phyloP scores from a whole-genome alignment of 2,113 vertebrate species.

The Pelobates fuscus region DNA sequence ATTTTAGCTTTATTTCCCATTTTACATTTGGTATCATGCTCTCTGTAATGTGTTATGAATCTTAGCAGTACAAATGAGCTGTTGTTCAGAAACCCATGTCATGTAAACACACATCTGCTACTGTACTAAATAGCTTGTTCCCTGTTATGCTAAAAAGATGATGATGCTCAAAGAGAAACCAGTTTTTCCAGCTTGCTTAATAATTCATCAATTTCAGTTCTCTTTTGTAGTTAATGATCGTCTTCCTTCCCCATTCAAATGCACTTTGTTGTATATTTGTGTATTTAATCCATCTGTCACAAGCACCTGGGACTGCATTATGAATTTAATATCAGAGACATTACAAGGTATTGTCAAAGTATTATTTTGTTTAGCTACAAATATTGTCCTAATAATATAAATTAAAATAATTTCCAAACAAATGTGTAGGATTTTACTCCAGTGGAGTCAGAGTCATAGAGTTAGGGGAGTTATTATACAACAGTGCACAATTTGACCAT shows the following conservation, averaged over 20 bases:
- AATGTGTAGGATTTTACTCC: too few species aligned
- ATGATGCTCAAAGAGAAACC: constrained; percentile 63
- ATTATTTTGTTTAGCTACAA: too few species aligned
- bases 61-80: constrained; percentile 13
- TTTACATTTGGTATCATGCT: too few species aligned
- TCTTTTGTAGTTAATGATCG: constrained; percentile 69
- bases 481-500: too few species aligned
- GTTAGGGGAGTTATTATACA: too few species aligned
- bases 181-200: constrained; percentile 68
- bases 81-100: constrained; percentile 8
- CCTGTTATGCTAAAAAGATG: constrained; percentile 58
- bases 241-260: constrained; percentile 63
- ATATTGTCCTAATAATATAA: too few species aligned
- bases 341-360: constrained; percentile 71
- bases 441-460: too few species aligned
- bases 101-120: constrained; percentile 54
- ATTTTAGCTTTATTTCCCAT: too few species aligned
- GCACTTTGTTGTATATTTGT: constrained; percentile 68
- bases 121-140: constrained; percentile 54
- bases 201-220: constrained; percentile 70
- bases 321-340: constrained; percentile 63
- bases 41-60: neutral
- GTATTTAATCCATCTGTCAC: constrained; percentile 71
- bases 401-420: too few species aligned
- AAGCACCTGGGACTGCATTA: constrained; percentile 69